Conservation (phyloP, 2,797 vertebrate genomes). For the Sibirionetta formosa region DNA sequence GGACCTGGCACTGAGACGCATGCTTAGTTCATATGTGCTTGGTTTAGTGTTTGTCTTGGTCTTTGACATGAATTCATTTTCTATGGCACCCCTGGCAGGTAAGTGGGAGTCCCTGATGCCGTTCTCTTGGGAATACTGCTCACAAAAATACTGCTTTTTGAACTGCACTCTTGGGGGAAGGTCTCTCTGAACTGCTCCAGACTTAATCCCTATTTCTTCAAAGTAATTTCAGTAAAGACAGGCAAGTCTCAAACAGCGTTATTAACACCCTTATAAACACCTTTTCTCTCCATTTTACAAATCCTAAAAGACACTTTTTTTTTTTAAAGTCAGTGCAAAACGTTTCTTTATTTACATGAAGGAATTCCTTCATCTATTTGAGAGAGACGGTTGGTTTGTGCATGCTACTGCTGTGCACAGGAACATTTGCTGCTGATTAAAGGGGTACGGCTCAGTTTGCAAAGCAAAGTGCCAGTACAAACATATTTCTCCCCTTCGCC, state of each 20-base stretch:
- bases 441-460: background rate
- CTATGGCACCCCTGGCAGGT: background rate
- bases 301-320: background rate
- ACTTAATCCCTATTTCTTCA: background rate
- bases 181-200: background rate
- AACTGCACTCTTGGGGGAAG: background rate
- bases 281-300: background rate
- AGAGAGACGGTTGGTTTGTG: background rate
- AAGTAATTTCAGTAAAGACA: background rate
- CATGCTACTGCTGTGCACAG: background rate
- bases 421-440: constrained; percentile 14
- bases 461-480: background rate
- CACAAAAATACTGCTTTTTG: background rate
- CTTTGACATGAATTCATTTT: background rate
- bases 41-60: background rate
- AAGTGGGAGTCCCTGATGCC: background rate
- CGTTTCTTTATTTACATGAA: background rate
- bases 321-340: background rate
- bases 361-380: background rate
- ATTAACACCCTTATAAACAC: background rate
- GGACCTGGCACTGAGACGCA: background rate
- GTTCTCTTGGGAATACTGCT: background rate
- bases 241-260: background rate
- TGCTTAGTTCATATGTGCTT: background rate
- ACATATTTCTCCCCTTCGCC: constrained; percentile 27